phyloP scores from a whole-genome alignment of 2,888 invertebrate species.

The Acrobasis suavella region DNA sequence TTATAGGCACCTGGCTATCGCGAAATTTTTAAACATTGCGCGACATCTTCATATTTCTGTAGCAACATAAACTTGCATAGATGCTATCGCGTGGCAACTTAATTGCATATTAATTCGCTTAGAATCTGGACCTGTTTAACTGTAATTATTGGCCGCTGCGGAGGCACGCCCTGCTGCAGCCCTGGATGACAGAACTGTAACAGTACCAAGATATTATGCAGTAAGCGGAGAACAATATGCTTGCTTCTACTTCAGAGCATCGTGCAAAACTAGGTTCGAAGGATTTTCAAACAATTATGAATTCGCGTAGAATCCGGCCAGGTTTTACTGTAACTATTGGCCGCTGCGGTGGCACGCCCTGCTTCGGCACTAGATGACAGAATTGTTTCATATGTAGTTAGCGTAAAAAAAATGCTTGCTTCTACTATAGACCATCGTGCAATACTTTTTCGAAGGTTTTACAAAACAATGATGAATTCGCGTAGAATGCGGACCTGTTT shows the following conservation, averaged over 20 bases:
- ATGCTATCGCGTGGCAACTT: constrained; percentile 49
- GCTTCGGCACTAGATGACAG: constrained; percentile 30
- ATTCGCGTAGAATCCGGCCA: constrained; percentile 45
- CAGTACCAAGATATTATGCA: constrained; percentile 25
- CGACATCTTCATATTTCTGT: too few species aligned
- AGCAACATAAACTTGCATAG: constrained; percentile 16
- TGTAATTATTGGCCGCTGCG: constrained; percentile 51
- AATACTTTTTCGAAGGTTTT: too few species aligned
- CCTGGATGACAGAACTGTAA: constrained; percentile 31
- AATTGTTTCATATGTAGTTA: constrained; percentile 26
- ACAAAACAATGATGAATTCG: constrained; percentile 37
- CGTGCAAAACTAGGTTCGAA: too few species aligned
- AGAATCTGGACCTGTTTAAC: constrained; percentile 51
- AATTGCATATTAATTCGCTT: constrained; percentile 57
- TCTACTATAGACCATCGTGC: neutral
- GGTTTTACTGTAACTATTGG: constrained; percentile 54
- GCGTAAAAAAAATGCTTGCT: neutral
- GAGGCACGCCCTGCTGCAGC: constrained; percentile 33
- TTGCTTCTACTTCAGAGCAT: neutral
- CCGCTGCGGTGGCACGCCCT: constrained; percentile 36
- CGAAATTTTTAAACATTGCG: too few species aligned
- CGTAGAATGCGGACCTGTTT: constrained; percentile 50
- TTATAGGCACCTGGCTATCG: too few species aligned
- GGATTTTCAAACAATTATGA: constrained; percentile 36
- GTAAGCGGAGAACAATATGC: neutral